Base-by-base conservation (phyloP, 2,888 invertebrate species). In the Venusia cambrica region DNA sequence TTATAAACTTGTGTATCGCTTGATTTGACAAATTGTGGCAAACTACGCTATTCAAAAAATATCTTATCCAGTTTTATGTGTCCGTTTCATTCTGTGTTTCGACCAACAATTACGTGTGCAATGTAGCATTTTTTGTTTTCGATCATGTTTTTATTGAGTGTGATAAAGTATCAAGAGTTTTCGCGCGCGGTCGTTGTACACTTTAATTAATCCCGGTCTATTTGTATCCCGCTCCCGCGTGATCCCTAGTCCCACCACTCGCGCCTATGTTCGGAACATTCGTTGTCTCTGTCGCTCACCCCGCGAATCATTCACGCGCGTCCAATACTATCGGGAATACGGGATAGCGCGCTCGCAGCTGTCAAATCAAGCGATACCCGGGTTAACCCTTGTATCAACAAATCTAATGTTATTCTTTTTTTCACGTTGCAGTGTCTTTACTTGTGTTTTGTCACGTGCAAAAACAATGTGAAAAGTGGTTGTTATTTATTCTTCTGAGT, bases 391-490 rank as follows among this genome's bases (percentile, higher is more conserved):
- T 27, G 44, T 50, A 52, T 43, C 54, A 47, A 52, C 48, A 25
- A 53, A 39, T 51, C 49, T 63, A 57, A 55, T 55, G 50, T 62
- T 62, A 52, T 55, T 47, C 57, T 54, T 54, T 54, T 46, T 65
- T 74, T 78, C 49, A 55, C 56, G 40, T 83, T 83, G 52, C 83
- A 87, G 87, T 85, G 74, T 75, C 79, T 87, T 87, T 87, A 78
- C 87, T 87, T 87, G 87, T 80, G 80, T 87, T 79, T 81, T 87
- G 87, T 79, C 70, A 68, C 71, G 83, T 76, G 83, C 83, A 85
- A 85, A 84, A 84, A 85, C 84, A 87, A 87, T 87, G 87, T 85
- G 81, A 79, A 85, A 79, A 89, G 89, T 89, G 88, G 88, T 80
- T 88, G 88, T 80, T 88, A 88, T 79, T 62, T 55, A 53, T 57